Evolutionary conservation across 2,888 invertebrate genomes (phyloP), one percentile per base, ranked within the genome.

Genomic region (Rhagonycha fulva): DNA sequence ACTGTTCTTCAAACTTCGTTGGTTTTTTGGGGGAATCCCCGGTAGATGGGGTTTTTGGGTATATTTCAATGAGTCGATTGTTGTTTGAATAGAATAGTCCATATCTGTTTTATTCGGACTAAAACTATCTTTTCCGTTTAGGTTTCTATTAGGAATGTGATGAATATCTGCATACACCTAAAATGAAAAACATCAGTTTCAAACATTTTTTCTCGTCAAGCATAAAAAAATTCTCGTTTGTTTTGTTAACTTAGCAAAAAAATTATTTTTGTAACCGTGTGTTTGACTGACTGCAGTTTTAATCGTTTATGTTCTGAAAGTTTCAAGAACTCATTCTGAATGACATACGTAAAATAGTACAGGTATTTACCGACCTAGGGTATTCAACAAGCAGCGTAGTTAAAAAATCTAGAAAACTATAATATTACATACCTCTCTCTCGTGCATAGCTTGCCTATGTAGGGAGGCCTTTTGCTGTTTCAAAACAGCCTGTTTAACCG

Each of bases 101-200:
- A 81, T 69, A 11, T 75, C 67, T 23, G 66, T 68, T 61, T 62
- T 70, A 9, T 0, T 1, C 30, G 32, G 2, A 0, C 1, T n/a
- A n/a, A 7, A 7, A 7, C 12, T 1, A 14, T 70, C 62, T 12
- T 26, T 14, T 10, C 11, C 2, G 23, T 23, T n/a, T 9, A 5
- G 23, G n/a, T 19, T 14, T 28, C 5, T 30, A 9, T 5, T n/a
- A 12, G 67, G 75, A 14, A 30, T 75, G 9, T 47, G 47, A 28
- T 79, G 78, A 5, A 80, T 75, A 26, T 79, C 76, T 14, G 62
- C 76, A 32, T 71, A 70, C 62, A 76, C 69, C 79, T 78, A 62
- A 2, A 47, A 47, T n/a, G 12, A 47, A 47, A 9, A 2, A 9
- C 5, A n/a, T 47, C 4, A 5, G n/a, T 32, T 26, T 26, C 0